Percentiles rank a stretch among this genome's conserved stretches.
These are phyloP conservation scores for Hylomyscus alleni DNA, from an alignment of 2,797 vertebrate species.

Conservation along the genomic window DNA sequence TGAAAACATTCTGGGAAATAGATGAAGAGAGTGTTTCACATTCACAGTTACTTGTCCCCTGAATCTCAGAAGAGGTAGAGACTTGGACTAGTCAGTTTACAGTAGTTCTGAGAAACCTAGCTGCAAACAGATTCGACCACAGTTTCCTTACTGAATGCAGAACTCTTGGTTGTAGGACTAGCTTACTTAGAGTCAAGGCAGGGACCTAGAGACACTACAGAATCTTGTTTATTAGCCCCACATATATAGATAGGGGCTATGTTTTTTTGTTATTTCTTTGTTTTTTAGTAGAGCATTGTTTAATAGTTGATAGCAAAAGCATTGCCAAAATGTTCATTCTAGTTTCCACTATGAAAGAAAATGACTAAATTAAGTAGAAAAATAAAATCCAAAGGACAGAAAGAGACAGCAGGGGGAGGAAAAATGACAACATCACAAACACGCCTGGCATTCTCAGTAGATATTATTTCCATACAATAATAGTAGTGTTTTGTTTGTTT, in stretches of 20 bases:
- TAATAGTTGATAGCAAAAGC: slow-evolving; percentile 25
- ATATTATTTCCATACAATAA: neutral
- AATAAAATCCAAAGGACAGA: neutral
- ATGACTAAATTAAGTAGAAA: slow-evolving; percentile 31
- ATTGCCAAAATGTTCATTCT: slow-evolving; percentile 30
- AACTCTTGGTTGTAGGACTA: neutral
- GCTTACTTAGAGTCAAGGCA: neutral
- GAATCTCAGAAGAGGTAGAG: neutral
- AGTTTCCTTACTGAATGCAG: neutral
- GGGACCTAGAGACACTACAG: slow-evolving; percentile 7
- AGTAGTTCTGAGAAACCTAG: neutral
- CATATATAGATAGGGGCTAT: neutral
- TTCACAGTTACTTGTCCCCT: neutral
- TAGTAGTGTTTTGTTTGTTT: neutral
- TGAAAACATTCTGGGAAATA: slow-evolving; percentile 1
- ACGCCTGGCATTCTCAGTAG: neutral
- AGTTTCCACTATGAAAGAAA: neutral
- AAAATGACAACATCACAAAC: slow-evolving; percentile 20
- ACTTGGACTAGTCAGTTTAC: neutral
- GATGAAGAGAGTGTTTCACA: neutral
- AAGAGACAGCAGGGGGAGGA: neutral
- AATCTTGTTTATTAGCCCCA: slow-evolving; percentile 2
- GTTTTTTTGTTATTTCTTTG: neutral
- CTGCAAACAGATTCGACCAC: neutral
- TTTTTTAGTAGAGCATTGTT: neutral